These are phyloP conservation scores for Luscinia luscinia DNA, from an alignment of 2,797 vertebrate species.

Conservation along the genomic window DNA sequence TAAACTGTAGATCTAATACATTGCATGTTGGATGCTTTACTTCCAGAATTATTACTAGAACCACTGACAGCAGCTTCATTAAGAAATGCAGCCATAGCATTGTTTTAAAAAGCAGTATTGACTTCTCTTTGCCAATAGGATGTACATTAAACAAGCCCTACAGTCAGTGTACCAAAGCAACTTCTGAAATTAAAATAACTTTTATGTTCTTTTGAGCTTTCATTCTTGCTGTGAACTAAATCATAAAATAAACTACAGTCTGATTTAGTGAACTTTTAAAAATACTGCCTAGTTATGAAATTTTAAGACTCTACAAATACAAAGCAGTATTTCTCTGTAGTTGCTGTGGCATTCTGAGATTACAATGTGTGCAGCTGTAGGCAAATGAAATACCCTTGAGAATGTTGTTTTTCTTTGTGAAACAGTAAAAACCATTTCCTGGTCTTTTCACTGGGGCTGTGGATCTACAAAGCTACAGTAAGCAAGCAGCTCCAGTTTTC, in stretches of 20 bases:
- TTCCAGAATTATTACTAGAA: not conserved
- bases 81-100: not conserved
- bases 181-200: slow-evolving; percentile 1
- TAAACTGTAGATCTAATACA: slow-evolving; percentile 29
- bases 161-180: not conserved
- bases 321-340: not conserved
- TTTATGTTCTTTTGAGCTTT: not conserved
- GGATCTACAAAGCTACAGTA: not conserved
- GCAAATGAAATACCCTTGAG: not conserved
- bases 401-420: not conserved
- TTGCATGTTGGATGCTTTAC: slow-evolving; percentile 43
- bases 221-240: not conserved
- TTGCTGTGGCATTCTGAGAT: not conserved
- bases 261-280: not conserved
- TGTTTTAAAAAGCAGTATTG: not conserved
- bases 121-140: not conserved
- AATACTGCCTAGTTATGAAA: not conserved
- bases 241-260: not conserved
- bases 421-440: not conserved
- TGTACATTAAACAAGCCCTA: not conserved
- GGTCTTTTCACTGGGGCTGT: not conserved
- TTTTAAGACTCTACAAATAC: not conserved
- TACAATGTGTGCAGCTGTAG: not conserved
- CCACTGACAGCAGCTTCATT: not conserved
- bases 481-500: not conserved